phyloP scores from a whole-genome alignment of 2,113 vertebrate species.

The Protobothrops flavoviridis region DNA sequence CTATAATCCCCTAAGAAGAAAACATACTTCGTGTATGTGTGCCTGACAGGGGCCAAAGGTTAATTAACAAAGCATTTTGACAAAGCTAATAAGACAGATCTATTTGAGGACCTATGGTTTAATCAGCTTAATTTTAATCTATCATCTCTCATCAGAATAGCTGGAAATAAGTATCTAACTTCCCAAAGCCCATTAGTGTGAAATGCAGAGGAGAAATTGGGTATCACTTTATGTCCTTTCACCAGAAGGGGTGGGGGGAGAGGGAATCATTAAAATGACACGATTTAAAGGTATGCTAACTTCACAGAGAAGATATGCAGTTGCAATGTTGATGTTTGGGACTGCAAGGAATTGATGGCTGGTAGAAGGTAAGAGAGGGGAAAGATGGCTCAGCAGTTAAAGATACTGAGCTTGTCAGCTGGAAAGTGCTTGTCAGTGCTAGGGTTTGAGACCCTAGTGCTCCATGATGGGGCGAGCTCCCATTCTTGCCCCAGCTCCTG shows the following conservation, averaged over 20 bases:
- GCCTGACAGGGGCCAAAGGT: constrained; percentile 18
- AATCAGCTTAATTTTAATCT: constrained; percentile 39
- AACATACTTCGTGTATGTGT: background rate
- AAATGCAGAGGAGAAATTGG: background rate
- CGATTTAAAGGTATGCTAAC: background rate
- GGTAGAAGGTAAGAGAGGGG: background rate
- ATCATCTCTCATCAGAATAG: constrained; percentile 23
- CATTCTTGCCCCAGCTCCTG: too few relatives aligned
- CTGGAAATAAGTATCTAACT: background rate
- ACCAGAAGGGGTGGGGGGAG: rapidly evolving
- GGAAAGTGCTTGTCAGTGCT: too few relatives aligned
- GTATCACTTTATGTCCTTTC: background rate
- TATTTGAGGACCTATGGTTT: constrained; percentile 40
- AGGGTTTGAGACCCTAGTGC: too few relatives aligned
- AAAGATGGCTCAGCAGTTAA: background rate
- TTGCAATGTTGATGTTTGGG: background rate
- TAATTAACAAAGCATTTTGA: constrained; percentile 51
- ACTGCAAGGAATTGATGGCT: background rate
- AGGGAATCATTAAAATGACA: background rate
- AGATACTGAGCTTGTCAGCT: background rate
- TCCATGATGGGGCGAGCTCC: too few relatives aligned
- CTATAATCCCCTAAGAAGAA: background rate
- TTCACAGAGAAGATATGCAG: background rate
- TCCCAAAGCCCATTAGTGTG: constrained; percentile 24
- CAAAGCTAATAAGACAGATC: constrained; percentile 55